phyloP scores from a whole-genome alignment of 2,888 invertebrate species.

The Melolontha melolontha region DNA sequence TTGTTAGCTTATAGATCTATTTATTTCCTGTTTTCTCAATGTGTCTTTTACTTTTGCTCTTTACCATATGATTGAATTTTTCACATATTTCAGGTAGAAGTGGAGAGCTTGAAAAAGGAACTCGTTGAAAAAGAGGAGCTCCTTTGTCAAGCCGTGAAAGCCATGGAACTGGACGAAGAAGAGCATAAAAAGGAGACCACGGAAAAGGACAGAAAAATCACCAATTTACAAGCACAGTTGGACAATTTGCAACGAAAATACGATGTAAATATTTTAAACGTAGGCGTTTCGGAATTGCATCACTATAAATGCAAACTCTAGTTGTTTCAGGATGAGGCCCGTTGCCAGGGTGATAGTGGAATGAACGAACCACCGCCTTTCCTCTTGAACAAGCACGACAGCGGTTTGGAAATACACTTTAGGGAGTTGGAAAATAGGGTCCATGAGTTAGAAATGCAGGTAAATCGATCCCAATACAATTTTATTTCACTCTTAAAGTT shows the following conservation, averaged over 20 bases:
- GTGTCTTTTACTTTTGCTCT: no score
- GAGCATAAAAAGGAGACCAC: slow-evolving; percentile 69
- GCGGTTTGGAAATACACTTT: slow-evolving; percentile 38
- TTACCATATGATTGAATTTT: no score
- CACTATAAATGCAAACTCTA: slow-evolving; percentile 22
- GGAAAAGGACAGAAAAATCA: slow-evolving; percentile 63
- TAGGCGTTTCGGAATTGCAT: neutral
- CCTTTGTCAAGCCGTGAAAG: slow-evolving; percentile 86
- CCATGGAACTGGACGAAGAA: slow-evolving; percentile 80
- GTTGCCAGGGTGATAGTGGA: slow-evolving; percentile 45
- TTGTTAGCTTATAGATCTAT: no score
- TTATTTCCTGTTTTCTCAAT: no score
- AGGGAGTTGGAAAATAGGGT: slow-evolving; percentile 53
- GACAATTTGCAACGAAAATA: slow-evolving; percentile 53
- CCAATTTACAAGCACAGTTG: slow-evolving; percentile 61
- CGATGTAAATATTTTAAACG: slow-evolving; percentile 44
- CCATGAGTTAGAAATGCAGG: slow-evolving; percentile 51
- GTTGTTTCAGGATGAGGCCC: slow-evolving; percentile 45
- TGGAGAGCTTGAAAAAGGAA: slow-evolving; percentile 81
- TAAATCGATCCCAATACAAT: slow-evolving; percentile 24
- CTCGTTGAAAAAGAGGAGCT: slow-evolving; percentile 86
- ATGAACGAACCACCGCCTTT: slow-evolving; percentile 25
- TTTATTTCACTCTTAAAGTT: no score
- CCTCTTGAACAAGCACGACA: slow-evolving; percentile 32
- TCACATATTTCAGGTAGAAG: slow-evolving; percentile 75